Base-by-base conservation (phyloP, 1,140 invertebrate genomes). In the Dinoponera quadriceps region DNA sequence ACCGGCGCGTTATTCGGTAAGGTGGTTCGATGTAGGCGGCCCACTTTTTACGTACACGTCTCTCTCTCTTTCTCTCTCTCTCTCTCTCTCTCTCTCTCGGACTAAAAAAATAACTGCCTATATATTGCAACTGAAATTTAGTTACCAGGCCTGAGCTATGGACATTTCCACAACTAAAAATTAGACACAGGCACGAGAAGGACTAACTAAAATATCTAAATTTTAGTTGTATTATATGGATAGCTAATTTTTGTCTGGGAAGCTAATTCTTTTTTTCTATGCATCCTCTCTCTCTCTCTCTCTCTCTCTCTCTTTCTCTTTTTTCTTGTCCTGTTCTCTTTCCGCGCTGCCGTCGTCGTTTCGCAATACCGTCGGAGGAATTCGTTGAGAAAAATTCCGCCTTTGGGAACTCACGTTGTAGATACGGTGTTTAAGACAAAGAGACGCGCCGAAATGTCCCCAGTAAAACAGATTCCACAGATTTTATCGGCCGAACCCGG, bases 391-490 rank as follows among this genome's bases (percentile, higher is more conserved):
- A 80, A 80, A 80, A 80, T 59, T n/a, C 51, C 20, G 51, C n/a
- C 65, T 80, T 80, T 80, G 51, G 75, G 59, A 80, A 57, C 49
- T 80, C 75, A 80, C 65, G 51, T 80, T 57, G 75, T 54, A 55
- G 65, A 49, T 69, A 69, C 65, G 65, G 49, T 44, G 75, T 69
- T 80, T 69, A 80, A 69, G 65, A 80, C 75, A 80, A 80, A 80
- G 75, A 22, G 25, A 29, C 25, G 59, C 75, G 27, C 59, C 75
- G 65, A 69, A 44, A 57, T 59, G 75, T 59, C 51, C 51, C 16
- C 49, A 29, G 65, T 80, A 69, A 80, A 80, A 62, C 38, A 80
- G 66, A 80, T 80, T 80, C 75, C 75, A 55, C 75, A 66, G 51
- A 80, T 80, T 80, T 80, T 80, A 80, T 80, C 63, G 75, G 22